Evolutionary conservation across 2,888 invertebrate genomes (phyloP).

Genomic region (Heterodera filipjevi): DNA sequence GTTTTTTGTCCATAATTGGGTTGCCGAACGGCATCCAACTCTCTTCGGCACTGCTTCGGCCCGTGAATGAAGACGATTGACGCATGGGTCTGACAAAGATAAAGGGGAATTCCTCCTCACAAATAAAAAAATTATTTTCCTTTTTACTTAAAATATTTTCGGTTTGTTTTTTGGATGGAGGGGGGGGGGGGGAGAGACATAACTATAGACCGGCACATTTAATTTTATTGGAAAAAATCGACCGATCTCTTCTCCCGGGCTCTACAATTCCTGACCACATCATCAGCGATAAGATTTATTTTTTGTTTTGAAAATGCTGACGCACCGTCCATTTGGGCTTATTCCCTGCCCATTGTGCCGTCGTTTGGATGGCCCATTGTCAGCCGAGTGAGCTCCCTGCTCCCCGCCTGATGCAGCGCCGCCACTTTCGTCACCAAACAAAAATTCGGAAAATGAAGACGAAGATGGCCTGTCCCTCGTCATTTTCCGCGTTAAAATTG

Average conservation of each 20-base stretch:
- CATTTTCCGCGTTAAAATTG: constrained; percentile 2
- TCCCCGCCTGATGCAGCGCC: background rate
- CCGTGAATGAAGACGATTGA: background rate
- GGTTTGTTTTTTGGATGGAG: too few species aligned
- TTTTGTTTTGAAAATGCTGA: too few species aligned
- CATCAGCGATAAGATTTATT: too few species aligned
- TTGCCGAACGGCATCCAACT: constrained; percentile 2
- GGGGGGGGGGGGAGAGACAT: too few species aligned
- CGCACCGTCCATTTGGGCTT: background rate
- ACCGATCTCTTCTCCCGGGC: too few species aligned
- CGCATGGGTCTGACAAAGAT: background rate
- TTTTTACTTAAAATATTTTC: too few species aligned
- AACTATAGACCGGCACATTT: too few species aligned
- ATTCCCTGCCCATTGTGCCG: background rate
- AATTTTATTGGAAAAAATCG: background rate
- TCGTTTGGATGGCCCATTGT: background rate
- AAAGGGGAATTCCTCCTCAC: too few species aligned
- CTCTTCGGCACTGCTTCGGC: constrained; percentile 4
- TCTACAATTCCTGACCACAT: too few species aligned
- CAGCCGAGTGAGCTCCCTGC: background rate
- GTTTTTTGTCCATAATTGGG: background rate
- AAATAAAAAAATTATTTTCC: too few species aligned
- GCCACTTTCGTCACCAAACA: constrained; percentile 1
- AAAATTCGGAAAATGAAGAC: background rate
- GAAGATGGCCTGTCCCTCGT: background rate